Conservation (phyloP, 2,113 vertebrate species). For the Lycocorax pyrrhopterus region DNA sequence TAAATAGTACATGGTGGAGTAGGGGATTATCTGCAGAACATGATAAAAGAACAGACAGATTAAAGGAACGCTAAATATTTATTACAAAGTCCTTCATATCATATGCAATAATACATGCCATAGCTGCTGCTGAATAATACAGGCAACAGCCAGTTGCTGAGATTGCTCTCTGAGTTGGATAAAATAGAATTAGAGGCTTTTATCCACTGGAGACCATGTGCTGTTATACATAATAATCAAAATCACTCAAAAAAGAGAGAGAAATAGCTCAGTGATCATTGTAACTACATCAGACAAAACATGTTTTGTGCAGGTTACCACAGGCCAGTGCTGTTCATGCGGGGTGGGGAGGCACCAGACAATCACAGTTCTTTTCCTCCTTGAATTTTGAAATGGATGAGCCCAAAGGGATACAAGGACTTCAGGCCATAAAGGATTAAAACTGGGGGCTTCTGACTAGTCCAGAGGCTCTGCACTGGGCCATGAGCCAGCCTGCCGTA, state of each 20-base stretch:
- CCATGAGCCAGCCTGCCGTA: not conserved
- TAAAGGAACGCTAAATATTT: slow-evolving; percentile 51
- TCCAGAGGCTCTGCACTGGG: not conserved
- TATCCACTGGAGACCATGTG: not conserved
- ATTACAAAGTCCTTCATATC: slow-evolving; percentile 19
- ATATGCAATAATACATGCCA: not conserved
- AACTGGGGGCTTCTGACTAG: not conserved
- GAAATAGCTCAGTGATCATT: not conserved
- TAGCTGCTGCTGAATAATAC: slow-evolving; percentile 44
- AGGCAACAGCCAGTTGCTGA: slow-evolving; percentile 24
- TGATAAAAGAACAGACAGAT: slow-evolving; percentile 26
- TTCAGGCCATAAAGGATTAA: not conserved
- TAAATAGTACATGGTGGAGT: slow-evolving; percentile 10
- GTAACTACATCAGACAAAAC: not conserved
- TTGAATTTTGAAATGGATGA: not conserved
- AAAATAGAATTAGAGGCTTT: slow-evolving; percentile 61
- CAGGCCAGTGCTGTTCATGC: not conserved
- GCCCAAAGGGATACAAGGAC: not conserved
- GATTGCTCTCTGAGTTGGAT: slow-evolving; percentile 59
- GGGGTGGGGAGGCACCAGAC: not conserved
- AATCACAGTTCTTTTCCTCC: not conserved
- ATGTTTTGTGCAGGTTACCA: not conserved
- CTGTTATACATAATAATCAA: slow-evolving; percentile 53
- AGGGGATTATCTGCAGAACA: slow-evolving; percentile 45
- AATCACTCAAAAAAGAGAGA: slow-evolving; percentile 35